phyloP scores from a whole-genome alignment of 2,888 invertebrate genomes.

The Tetranychus truncatus region DNA sequence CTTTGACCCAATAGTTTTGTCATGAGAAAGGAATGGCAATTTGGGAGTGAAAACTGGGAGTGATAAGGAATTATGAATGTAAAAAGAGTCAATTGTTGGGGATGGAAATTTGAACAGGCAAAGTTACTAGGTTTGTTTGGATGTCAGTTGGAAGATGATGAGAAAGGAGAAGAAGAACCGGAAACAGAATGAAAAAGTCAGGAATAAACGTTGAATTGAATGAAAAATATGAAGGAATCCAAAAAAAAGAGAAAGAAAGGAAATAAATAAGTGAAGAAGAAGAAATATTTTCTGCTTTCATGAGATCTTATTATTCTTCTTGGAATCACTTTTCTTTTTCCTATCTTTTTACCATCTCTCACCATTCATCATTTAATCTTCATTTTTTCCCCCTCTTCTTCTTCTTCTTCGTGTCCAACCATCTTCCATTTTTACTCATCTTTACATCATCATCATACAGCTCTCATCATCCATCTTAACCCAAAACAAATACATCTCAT shows the following conservation, averaged over 20 bases:
- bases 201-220: neutral
- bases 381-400: neutral
- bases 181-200: slow-evolving; percentile 3
- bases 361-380: neutral
- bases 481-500: neutral
- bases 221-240: neutral
- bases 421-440: neutral
- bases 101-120: neutral
- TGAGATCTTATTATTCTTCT: too few relatives aligned
- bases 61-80: slow-evolving; percentile 3
- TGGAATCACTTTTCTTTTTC: too few relatives aligned
- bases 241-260: neutral
- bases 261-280: neutral
- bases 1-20: neutral
- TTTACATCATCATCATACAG: neutral
- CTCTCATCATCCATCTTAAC: neutral
- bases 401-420: neutral
- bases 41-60: neutral
- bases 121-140: neutral
- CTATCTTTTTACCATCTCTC: too few relatives aligned
- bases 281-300: neutral
- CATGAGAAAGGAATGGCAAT: neutral
- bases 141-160: neutral
- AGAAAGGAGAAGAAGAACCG: neutral
- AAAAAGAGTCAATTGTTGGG: neutral